A percentile compares a stretch with the other conserved stretches of the same genome.
Conservation (phyloP, 2,797 vertebrate species). For the Ceryle rudis region DNA sequence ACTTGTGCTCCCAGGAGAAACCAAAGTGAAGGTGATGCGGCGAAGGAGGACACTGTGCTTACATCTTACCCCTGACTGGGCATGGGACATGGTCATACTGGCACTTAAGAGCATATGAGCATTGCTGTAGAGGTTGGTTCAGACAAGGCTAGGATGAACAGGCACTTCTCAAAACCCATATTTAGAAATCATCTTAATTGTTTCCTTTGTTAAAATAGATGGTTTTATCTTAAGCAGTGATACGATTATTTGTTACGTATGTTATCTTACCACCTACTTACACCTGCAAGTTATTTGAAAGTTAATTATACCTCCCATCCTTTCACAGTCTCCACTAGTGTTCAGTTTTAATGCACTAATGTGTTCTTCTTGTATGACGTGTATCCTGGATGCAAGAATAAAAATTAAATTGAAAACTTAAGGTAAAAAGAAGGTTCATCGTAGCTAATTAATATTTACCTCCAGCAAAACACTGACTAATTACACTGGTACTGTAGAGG, state of each 20-base stretch:
- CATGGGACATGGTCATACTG: not conserved
- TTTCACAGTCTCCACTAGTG: conserved; percentile 29
- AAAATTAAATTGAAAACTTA: conserved; percentile 53
- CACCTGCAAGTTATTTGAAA: conserved; percentile 35
- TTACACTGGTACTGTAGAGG: not conserved
- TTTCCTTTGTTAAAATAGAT: conserved; percentile 28
- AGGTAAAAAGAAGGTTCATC: conserved; percentile 39
- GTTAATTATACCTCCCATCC: conserved; percentile 52
- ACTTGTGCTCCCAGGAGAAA: not conserved
- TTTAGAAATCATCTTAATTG: conserved; percentile 23
- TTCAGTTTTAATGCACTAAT: conserved; percentile 37
- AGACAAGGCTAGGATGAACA: not conserved
- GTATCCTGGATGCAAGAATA: conserved; percentile 22
- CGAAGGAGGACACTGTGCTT: not conserved
- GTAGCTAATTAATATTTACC: conserved; percentile 59
- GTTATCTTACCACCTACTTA: conserved; percentile 36
- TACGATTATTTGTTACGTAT: conserved; percentile 60
- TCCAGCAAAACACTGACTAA: conserved; percentile 44
- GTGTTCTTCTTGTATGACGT: conserved; percentile 8
- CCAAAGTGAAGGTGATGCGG: not conserved
- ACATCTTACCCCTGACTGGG: not conserved
- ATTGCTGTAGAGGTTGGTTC: not conserved
- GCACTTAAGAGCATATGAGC: not conserved
- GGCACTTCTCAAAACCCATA: not conserved
- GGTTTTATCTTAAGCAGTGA: conserved; percentile 2